Percentiles rank a stretch among this genome's conserved stretches.
Evolutionary conservation across 2,113 vertebrate species (phyloP).

Genomic region (Gallinago paraguaiae): DNA sequence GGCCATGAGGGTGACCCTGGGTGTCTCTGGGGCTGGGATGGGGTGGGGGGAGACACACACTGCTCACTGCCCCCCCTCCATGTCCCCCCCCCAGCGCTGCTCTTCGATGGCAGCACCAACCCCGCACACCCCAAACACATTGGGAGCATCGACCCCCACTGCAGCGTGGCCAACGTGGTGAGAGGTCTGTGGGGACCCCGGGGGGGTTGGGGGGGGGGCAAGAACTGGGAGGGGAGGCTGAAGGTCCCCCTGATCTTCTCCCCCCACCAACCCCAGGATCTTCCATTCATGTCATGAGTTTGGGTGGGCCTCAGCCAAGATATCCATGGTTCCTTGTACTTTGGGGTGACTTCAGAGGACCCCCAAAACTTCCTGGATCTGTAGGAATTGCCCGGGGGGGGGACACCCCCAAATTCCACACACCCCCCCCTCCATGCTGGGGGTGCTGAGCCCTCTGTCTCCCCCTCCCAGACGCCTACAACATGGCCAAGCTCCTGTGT

Average conservation of each 20-base stretch:
- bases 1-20: background rate
- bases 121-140: slow-evolving; percentile 91
- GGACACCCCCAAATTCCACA: background rate
- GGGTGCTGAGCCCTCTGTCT: background rate
- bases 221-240: background rate
- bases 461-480: background rate
- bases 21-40: too few species aligned
- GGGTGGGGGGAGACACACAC: too few species aligned
- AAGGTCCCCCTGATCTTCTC: background rate
- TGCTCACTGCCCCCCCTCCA: background rate
- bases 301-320: background rate
- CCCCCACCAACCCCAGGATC: background rate
- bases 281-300: background rate
- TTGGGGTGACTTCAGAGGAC: background rate
- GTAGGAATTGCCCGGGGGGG: background rate
- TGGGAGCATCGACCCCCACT: slow-evolving; percentile 90
- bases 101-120: slow-evolving; percentile 90
- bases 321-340: background rate
- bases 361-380: background rate
- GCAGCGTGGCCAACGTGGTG: slow-evolving; percentile 84
- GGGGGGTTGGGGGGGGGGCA: background rate
- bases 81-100: slow-evolving; percentile 74
- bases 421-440: background rate
- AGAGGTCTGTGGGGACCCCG: background rate
- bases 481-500: background rate